Evolutionary conservation across 2,888 invertebrate species (phyloP).

Genomic region (Nycteola revayana): DNA sequence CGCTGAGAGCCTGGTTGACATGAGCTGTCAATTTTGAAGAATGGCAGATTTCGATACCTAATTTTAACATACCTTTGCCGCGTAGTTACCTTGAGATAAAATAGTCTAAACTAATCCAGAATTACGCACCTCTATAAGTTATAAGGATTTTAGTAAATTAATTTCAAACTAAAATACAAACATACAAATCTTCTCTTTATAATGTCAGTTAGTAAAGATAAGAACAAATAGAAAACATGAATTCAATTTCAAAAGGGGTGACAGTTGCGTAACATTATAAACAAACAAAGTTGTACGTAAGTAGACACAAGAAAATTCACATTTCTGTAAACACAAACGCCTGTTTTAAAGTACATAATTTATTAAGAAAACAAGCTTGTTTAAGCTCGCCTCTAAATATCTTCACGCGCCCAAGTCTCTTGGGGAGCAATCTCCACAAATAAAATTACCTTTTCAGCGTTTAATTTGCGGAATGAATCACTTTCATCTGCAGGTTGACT

Average conservation of each 20-base stretch:
- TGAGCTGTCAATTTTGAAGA: no score
- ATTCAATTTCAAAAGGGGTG: no score
- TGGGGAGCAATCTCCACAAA: slow-evolving; percentile 27
- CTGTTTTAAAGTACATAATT: slow-evolving; percentile 26
- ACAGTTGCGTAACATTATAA: no score
- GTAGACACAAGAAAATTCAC: slow-evolving; percentile 1
- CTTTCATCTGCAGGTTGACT: slow-evolving; percentile 53
- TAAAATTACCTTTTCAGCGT: slow-evolving; percentile 54
- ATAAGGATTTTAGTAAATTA: no score
- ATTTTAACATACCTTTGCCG: no score
- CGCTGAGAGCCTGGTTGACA: no score
- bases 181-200: neutral
- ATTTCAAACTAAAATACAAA: neutral
- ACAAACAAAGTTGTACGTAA: neutral
- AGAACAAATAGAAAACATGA: no score
- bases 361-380: slow-evolving; percentile 33
- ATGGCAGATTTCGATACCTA: no score
- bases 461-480: slow-evolving; percentile 63
- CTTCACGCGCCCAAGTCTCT: slow-evolving; percentile 18
- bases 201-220: no score
- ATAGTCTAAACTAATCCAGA: no score
- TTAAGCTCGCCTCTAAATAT: slow-evolving; percentile 30
- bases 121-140: no score
- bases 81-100: no score
- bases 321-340: slow-evolving; percentile 7